A percentile compares a stretch with the other conserved stretches of the same genome.
Evolutionary conservation across 2,888 invertebrate genomes (phyloP).

Genomic region (Amphipoea lucens): DNA sequence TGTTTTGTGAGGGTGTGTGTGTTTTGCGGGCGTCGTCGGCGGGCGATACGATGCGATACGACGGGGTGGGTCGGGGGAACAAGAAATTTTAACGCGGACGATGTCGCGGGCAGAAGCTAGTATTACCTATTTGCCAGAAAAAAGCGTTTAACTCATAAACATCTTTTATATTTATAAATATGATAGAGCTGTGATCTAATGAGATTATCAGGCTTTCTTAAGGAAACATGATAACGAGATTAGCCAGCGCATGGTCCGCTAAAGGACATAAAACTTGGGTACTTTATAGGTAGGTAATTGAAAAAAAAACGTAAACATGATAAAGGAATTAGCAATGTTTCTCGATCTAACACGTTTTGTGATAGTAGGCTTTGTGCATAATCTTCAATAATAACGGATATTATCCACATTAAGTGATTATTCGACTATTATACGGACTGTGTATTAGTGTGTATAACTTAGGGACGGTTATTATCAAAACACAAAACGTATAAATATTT

Average conservation of each 20-base stretch:
- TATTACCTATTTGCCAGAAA: neutral
- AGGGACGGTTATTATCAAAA: too few relatives aligned
- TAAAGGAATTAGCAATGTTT: slow-evolving; percentile 17
- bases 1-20: neutral
- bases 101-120: neutral
- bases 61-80: neutral
- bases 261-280: slow-evolving; percentile 3
- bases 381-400: slow-evolving; percentile 7
- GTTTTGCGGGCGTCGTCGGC: too few relatives aligned
- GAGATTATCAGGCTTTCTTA: neutral
- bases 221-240: slow-evolving; percentile 14
- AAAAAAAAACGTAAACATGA: slow-evolving; percentile 13
- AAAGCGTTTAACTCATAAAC: too few relatives aligned
- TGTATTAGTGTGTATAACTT: too few relatives aligned
- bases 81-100: neutral
- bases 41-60: neutral
- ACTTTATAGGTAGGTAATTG: neutral
- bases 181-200: too few relatives aligned
- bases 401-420: neutral
- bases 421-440: neutral
- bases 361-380: slow-evolving; percentile 1
- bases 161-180: too few relatives aligned
- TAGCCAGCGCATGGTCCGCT: neutral
- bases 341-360: slow-evolving; percentile 14
- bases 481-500: too few relatives aligned